Conservation (phyloP, 23 tunicate genomes). For the Trididemnum nubilum region DNA sequence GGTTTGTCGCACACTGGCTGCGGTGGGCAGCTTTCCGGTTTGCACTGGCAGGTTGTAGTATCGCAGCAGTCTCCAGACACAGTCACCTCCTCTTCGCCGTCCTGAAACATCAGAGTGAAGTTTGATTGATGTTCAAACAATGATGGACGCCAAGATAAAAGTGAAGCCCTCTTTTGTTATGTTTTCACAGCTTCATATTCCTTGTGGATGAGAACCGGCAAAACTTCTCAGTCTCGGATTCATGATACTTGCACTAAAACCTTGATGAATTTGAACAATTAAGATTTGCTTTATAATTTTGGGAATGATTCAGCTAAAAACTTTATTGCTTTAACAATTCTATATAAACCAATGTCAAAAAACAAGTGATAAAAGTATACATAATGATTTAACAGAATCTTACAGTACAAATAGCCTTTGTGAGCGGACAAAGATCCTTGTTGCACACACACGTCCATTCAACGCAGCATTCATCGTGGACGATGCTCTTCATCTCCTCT, state of each 20-base stretch:
- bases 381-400: too few species aligned
- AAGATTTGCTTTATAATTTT: too few species aligned
- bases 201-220: too few species aligned
- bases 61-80: constrained; percentile 69
- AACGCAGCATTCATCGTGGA: constrained; percentile 92
- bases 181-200: too few species aligned
- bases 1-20: constrained; percentile 59
- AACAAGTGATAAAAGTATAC: too few species aligned
- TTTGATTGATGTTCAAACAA: too few species aligned
- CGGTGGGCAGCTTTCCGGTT: constrained; percentile 65
- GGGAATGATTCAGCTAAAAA: too few species aligned
- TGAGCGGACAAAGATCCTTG: constrained; percentile 47
- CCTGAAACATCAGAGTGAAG: constrained; percentile 45
- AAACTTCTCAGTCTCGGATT: too few species aligned
- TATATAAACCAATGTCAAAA: too few species aligned
- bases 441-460: constrained; percentile 86
- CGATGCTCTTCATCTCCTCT: constrained; percentile 74
- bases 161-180: background rate
- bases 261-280: too few species aligned
- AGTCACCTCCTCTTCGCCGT: constrained; percentile 61
- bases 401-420: constrained; percentile 59
- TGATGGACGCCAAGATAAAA: background rate
- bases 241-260: too few species aligned
- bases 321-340: too few species aligned
- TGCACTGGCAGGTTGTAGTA: constrained; percentile 73